phyloP scores from a whole-genome alignment of 2,797 vertebrate species.

The Chelon labrosus region DNA sequence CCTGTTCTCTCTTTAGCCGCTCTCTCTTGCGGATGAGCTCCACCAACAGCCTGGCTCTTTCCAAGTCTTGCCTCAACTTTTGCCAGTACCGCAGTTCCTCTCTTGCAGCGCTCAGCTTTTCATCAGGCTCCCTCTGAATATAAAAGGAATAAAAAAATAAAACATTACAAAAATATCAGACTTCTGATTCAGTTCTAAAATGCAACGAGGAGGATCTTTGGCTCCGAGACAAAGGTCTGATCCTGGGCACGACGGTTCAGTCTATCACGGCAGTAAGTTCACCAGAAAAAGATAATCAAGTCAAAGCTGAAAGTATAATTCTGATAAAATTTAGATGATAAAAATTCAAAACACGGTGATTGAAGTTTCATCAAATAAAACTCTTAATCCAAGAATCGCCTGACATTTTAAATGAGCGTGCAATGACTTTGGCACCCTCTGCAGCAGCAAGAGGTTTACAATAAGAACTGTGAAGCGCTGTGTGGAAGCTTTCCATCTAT shows the following conservation, averaged over 20 bases:
- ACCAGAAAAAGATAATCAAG: not conserved
- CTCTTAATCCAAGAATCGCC: too few species aligned
- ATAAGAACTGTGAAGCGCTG: conserved; percentile 21
- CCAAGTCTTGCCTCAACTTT: conserved; percentile 95
- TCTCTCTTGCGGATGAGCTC: conserved; percentile 92
- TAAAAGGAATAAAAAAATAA: conserved; percentile 5
- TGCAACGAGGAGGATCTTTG: not conserved
- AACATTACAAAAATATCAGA: conserved; percentile 8
- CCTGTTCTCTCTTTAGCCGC: conserved; percentile 90
- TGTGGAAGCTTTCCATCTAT: conserved; percentile 23
- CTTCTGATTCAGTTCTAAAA: conserved; percentile 10
- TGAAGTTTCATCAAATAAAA: too few species aligned
- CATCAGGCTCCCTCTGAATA: conserved; percentile 92
- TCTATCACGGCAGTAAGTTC: too few species aligned
- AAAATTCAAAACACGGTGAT: too few species aligned
- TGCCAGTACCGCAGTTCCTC: conserved; percentile 98
- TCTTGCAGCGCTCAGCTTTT: conserved; percentile 93
- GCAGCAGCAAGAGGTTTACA: conserved; percentile 18
- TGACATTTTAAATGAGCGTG: not conserved
- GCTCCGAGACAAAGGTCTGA: not conserved
- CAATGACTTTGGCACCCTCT: conserved; percentile 2
- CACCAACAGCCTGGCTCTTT: conserved; percentile 93
- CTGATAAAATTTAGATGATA: too few species aligned
- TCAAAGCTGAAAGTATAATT: not conserved
- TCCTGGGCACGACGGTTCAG: too few species aligned